These are phyloP conservation scores for Sesamia inferens DNA, from an alignment of 2,888 invertebrate species.

Conservation along the genomic window DNA sequence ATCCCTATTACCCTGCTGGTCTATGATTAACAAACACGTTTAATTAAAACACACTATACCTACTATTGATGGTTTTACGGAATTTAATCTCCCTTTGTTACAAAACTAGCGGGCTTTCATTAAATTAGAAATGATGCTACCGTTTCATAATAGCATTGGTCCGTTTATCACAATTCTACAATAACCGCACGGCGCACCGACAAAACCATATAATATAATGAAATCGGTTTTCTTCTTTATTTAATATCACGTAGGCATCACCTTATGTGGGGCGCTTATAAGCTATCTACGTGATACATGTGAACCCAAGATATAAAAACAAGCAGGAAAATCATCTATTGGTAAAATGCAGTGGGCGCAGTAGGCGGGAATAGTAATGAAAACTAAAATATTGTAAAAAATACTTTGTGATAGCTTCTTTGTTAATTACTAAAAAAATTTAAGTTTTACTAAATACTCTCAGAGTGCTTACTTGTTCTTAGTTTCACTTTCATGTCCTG, in stretches of 20 bases:
- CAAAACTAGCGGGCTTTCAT: slow-evolving; percentile 17
- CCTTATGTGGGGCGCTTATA: slow-evolving; percentile 31
- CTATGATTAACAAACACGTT: slow-evolving; percentile 16
- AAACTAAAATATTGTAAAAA: too few relatives aligned
- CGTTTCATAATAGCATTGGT: background rate
- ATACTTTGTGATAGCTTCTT: too few relatives aligned
- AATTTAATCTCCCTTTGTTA: slow-evolving; percentile 28
- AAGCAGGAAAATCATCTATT: slow-evolving; percentile 22
- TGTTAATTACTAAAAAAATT: too few relatives aligned
- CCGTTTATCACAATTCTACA: background rate
- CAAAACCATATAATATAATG: background rate
- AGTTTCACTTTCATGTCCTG: too few relatives aligned
- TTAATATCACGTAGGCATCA: slow-evolving; percentile 40
- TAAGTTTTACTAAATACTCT: too few relatives aligned
- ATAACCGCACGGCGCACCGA: background rate
- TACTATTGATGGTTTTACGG: slow-evolving; percentile 15
- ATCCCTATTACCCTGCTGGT: too few relatives aligned
- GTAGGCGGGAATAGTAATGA: too few relatives aligned
- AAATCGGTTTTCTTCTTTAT: slow-evolving; percentile 19
- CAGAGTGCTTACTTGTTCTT: too few relatives aligned
- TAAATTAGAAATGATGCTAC: slow-evolving; percentile 12
- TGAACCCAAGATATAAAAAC: slow-evolving; percentile 22
- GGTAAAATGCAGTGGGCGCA: background rate
- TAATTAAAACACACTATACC: slow-evolving; percentile 39
- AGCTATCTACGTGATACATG: slow-evolving; percentile 32